Evolutionary conservation across 2,888 invertebrate species (phyloP), one percentile per base, ranked within the genome.

Genomic region (Netelia melanura): DNA sequence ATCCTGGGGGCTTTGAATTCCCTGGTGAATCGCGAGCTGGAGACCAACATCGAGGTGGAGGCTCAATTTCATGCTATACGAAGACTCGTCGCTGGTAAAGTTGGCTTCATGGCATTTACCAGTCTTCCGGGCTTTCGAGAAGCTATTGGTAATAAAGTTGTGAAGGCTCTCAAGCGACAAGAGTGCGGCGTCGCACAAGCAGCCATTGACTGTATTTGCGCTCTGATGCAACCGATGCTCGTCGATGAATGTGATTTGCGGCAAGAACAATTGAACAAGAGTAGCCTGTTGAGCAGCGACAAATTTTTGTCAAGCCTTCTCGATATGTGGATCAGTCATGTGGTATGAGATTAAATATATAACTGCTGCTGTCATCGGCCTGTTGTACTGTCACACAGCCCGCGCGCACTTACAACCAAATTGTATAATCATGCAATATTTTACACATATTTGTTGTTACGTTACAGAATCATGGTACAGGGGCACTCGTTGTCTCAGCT

Each of bases 141-240:
- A 94, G 97, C 98, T 91, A 96, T 99, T 86, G 99, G 99, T 67
- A 95, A 96, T 76, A 98, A 98, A 93, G 98, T 99, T 5, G 98
- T 99, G 61, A 96, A 96, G 84, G 98, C 99, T 0, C 94, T 99
- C 83, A 97, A 98, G 78, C 95, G 97, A 88, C 98, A 98, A 88
- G 97, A 98, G 90, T 96, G 97, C 87, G 98, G 98, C 9, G 97
- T 99, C 43, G 97, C 98, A 14, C 98, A 99, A 94, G 98, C 99
- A 3, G 99, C 99, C 3, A 96, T 99, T 77, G 99, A 99, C 94
- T 98, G 99, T 95, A 96, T 99, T 84, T 99, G 98, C 94, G 98
- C 99, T 17, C 95, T 99, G 38, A 98, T 99, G 98, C 99, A 99
- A 95, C 99, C 99, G 1, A 99, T 99, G 97, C 97, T 97, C 92